Evolutionary conservation across 1,140 invertebrate genomes (phyloP).

Genomic region (Heliconius nattereri): DNA sequence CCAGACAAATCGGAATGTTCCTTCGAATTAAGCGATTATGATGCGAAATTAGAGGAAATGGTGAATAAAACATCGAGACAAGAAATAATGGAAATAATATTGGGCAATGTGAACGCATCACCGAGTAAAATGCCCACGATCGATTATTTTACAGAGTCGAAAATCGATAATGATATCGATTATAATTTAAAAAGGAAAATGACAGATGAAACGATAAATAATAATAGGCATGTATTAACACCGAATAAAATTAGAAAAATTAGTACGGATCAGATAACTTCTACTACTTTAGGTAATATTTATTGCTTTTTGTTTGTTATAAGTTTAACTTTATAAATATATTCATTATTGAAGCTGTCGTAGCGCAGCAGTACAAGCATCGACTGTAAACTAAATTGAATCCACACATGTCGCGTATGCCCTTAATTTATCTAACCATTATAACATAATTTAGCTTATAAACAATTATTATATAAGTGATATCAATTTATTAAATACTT

Average conservation of each 20-base stretch:
- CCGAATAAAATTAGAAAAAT: constrained; percentile 65
- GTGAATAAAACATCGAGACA: constrained; percentile 69
- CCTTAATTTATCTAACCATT: no score
- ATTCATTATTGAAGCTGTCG: no score
- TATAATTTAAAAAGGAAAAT: constrained; percentile 60
- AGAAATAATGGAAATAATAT: constrained; percentile 75
- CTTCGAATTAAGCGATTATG: constrained; percentile 70
- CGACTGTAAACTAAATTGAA: no score
- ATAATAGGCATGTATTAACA: constrained; percentile 63
- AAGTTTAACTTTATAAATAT: no score
- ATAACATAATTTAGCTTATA: no score
- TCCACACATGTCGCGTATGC: no score
- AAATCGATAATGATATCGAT: constrained; percentile 54
- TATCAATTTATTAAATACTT: neutral
- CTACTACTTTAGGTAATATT: constrained; percentile 67
- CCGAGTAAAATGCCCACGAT: constrained; percentile 65
- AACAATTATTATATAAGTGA: neutral
- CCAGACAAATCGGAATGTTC: constrained; percentile 74
- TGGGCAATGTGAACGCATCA: constrained; percentile 60
- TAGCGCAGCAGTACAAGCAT: no score
- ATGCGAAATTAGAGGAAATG: constrained; percentile 73
- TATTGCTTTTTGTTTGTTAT: neutral
- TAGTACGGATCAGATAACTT: constrained; percentile 71
- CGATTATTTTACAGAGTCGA: constrained; percentile 63
- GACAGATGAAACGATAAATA: constrained; percentile 61